Percentiles rank a stretch among this genome's conserved stretches.
These are phyloP conservation scores for Sesamia nonagrioides DNA, from an alignment of 1,140 invertebrate species.

Conservation along the genomic window DNA sequence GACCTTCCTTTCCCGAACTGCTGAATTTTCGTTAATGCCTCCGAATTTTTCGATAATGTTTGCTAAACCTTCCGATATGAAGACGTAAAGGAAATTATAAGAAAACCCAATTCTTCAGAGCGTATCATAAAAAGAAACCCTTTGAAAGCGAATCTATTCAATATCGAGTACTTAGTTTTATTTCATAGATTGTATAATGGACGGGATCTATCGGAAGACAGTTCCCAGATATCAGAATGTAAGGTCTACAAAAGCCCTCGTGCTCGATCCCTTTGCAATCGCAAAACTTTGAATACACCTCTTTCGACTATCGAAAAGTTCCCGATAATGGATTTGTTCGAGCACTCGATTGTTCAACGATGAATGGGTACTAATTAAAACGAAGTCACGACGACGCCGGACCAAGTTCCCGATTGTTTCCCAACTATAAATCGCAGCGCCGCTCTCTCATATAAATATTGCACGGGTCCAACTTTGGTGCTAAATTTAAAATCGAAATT, in stretches of 20 bases:
- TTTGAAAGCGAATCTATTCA: slow-evolving; percentile 38
- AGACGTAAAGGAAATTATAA: slow-evolving; percentile 49
- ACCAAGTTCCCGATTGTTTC: slow-evolving; percentile 83
- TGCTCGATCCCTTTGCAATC: slow-evolving; percentile 69
- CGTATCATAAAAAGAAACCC: slow-evolving; percentile 37
- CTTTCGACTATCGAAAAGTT: slow-evolving; percentile 85
- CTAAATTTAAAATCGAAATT: slow-evolving; percentile 83
- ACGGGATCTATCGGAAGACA: slow-evolving; percentile 55
- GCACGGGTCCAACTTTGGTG: slow-evolving; percentile 73
- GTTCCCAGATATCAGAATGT: slow-evolving; percentile 54
- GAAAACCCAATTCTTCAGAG: slow-evolving; percentile 34
- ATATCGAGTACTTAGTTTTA: slow-evolving; percentile 25
- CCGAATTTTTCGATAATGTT: slow-evolving; percentile 59
- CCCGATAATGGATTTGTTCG: slow-evolving; percentile 84
- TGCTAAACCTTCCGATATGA: slow-evolving; percentile 49
- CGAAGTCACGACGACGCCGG: slow-evolving; percentile 80
- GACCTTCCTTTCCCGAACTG: slow-evolving; percentile 49
- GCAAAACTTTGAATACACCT: slow-evolving; percentile 80
- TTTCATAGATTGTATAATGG: slow-evolving; percentile 41
- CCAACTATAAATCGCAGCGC: slow-evolving; percentile 80
- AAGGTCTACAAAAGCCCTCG: slow-evolving; percentile 63
- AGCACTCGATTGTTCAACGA: slow-evolving; percentile 83
- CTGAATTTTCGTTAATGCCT: slow-evolving; percentile 58
- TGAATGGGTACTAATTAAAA: slow-evolving; percentile 87
- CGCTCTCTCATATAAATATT: slow-evolving; percentile 82